Conservation (phyloP, 2,113 vertebrate genomes). For the Pavo muticus region DNA sequence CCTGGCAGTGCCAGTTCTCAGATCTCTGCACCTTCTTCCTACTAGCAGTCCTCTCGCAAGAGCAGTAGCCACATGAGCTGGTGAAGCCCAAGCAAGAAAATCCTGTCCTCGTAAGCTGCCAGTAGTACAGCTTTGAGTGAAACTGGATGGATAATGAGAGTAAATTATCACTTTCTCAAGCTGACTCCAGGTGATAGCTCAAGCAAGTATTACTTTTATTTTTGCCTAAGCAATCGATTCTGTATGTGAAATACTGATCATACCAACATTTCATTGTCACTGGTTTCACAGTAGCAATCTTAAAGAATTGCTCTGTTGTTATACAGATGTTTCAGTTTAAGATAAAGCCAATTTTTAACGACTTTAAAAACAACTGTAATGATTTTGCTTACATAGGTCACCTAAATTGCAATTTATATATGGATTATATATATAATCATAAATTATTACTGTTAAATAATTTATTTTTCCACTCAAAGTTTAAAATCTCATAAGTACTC, state of each 20-base stretch:
- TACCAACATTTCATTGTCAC: background rate
- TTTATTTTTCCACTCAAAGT: background rate
- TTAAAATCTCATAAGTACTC: background rate
- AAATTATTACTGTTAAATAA: background rate
- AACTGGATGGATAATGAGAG: background rate
- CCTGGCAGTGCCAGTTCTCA: background rate
- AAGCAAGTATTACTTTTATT: background rate
- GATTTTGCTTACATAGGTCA: background rate
- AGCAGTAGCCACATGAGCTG: background rate
- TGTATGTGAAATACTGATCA: background rate
- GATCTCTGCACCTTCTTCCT: background rate
- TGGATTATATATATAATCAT: background rate
- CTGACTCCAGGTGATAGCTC: background rate
- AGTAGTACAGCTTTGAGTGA: background rate
- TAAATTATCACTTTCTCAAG: constrained; percentile 1
- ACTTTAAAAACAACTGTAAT: background rate
- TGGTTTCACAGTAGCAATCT: background rate
- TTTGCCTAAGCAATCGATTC: background rate
- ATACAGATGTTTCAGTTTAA: background rate
- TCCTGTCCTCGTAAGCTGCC: background rate
- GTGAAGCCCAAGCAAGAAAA: background rate
- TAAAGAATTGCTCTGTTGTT: background rate
- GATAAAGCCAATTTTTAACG: background rate
- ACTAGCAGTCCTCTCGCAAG: background rate
- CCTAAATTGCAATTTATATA: background rate